Percentiles rank a stretch among this genome's conserved stretches.
These are phyloP conservation scores for Pomacea maculata DNA, from an alignment of 1,140 invertebrate species.

Conservation along the genomic window DNA sequence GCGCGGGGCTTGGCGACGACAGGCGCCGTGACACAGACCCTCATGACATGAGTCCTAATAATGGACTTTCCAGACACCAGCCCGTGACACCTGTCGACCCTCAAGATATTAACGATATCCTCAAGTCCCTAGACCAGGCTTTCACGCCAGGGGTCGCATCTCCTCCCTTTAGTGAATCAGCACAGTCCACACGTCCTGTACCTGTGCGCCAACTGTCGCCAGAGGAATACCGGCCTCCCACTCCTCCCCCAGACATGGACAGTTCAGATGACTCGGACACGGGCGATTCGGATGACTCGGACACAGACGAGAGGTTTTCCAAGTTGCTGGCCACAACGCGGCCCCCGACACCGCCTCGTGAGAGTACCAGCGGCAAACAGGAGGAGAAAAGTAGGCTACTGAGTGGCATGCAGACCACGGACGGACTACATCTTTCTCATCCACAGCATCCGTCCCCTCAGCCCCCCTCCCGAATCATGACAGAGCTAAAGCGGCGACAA, in stretches of 20 bases:
- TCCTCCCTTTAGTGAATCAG: neutral
- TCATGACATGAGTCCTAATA: too few species aligned
- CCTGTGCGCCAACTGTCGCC: neutral
- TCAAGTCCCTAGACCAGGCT: too few species aligned
- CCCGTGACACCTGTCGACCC: too few species aligned
- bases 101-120: too few species aligned
- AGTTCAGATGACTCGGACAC: neutral
- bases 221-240: neutral
- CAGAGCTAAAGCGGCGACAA: slow-evolving; percentile 20
- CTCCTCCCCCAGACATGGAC: slow-evolving; percentile 17
- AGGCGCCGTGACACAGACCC: too few species aligned
- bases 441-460: neutral
- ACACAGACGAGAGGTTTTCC: neutral
- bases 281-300: neutral
- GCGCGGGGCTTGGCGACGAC: too few species aligned
- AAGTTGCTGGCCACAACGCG: neutral
- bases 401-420: too few species aligned
- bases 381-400: neutral
- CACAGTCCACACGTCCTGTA: neutral
- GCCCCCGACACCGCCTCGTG: slow-evolving; percentile 15
- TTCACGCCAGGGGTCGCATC: neutral
- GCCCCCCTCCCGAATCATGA: slow-evolving; percentile 1
- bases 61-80: too few species aligned
- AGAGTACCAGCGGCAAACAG: neutral
- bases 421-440: too few species aligned